phyloP scores from a whole-genome alignment of 1,140 invertebrate genomes.

The Pteromalus puparum region DNA sequence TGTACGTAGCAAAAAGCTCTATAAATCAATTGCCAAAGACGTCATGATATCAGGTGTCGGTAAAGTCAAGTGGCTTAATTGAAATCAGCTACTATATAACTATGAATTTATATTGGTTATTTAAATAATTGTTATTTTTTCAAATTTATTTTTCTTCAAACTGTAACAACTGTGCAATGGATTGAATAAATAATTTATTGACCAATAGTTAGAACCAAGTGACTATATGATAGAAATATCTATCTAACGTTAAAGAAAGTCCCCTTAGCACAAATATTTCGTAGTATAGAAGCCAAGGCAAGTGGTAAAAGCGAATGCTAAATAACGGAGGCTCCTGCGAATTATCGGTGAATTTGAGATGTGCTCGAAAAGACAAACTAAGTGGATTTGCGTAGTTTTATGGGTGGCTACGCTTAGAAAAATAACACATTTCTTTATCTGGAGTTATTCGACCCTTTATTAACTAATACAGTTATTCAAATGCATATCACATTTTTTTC shows the following conservation, averaged over 20 bases:
- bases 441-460: background rate
- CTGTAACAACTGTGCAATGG: background rate
- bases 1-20: conserved; percentile 51
- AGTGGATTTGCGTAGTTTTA: background rate
- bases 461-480: background rate
- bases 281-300: background rate
- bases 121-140: conserved; percentile 13
- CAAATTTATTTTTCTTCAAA: background rate
- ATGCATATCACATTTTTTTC: background rate
- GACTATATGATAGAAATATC: too few relatives aligned
- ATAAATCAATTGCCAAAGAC: conserved; percentile 53
- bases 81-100: conserved; percentile 18
- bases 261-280: background rate
- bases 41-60: conserved; percentile 59
- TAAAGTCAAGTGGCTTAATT: conserved; percentile 63
- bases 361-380: background rate
- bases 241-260: too few relatives aligned
- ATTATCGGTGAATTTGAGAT: background rate
- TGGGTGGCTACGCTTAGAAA: background rate
- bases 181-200: too few relatives aligned
- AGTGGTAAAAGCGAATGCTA: background rate
- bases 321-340: background rate
- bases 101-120: conserved; percentile 42
- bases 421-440: background rate
- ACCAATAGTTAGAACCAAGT: too few relatives aligned